Evolutionary conservation across 2,797 vertebrate species (phyloP).

Genomic region (Sphenopsis melanotis): DNA sequence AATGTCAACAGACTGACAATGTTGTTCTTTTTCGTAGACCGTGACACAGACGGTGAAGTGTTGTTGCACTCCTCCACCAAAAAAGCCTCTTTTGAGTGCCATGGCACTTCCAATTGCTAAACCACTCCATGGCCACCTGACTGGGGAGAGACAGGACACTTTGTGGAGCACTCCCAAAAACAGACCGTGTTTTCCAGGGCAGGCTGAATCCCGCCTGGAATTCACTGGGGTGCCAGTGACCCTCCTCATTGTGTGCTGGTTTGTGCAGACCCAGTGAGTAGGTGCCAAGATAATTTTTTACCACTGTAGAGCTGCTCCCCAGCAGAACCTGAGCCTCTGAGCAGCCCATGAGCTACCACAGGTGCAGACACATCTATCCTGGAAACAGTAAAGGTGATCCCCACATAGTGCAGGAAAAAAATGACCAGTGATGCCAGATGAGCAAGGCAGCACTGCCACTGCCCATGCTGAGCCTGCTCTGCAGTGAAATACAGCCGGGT

Average conservation of each 20-base stretch:
- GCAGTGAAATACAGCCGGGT: not conserved
- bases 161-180: not conserved
- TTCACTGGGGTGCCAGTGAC: not conserved
- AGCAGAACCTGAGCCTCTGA: not conserved
- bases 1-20: slow-evolving; percentile 54
- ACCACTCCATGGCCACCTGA: not conserved
- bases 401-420: not conserved
- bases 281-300: not conserved
- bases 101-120: not conserved
- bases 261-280: accelerated
- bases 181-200: accelerated
- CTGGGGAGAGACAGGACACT: accelerated
- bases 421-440: not conserved
- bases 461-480: not conserved
- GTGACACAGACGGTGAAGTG: not conserved
- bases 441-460: not conserved
- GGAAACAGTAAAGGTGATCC: slow-evolving; percentile 22
- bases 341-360: not conserved
- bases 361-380: slow-evolving; percentile 1
- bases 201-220: not conserved
- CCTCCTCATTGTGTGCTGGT: not conserved
- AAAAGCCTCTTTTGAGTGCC: not conserved
- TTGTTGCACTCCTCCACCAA: not conserved
- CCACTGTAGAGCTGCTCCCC: not conserved
- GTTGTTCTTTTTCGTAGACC: slow-evolving; percentile 43